Base-by-base conservation (phyloP, 2,888 invertebrate species). In the Drosophila kuntzei region DNA sequence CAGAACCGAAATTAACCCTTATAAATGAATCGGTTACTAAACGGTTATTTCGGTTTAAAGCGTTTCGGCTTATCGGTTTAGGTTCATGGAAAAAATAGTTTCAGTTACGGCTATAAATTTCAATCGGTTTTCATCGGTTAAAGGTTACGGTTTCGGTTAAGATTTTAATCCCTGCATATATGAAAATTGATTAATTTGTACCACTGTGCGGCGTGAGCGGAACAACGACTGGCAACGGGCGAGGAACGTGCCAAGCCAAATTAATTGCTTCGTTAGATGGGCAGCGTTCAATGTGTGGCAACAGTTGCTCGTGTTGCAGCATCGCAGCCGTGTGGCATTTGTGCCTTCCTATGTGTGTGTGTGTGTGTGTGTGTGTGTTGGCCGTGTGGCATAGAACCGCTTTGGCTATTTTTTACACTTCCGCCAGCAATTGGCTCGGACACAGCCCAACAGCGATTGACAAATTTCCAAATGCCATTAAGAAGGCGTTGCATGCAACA, bases 381-480 rank as follows among this genome's bases (percentile, higher is more conserved):
- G 12, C 29, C 34, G 47, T 39, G 47, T 51, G 61, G 46, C 70
- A 51, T 25, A 51, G 41, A 86, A 80, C 84, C 63, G 76, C 87
- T 87, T 79, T 78, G 50, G 72, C 67, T 47, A 83, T 71, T 76
- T 82, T 55, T 82, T 59, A 82, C 76, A 87, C 83, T 87, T 84
- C 87, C 83, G 85, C 65, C 70, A 76, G 64, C 68, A 59, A 60
- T 39, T 54, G 62, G 47, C 49, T 55, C 18, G 25, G 39, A 36
- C 36, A 39, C 63, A 60, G 76, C 76, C 83, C 80, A 83, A 74
- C 69, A 84, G 72, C 88, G 76, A 87, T 85, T 85, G 85, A 85
- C 88, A 85, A 85, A 85, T 85, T 86, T 88, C 84, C 77, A 86
- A 86, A 79, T 83, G 87, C 84, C 80, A 85, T 88, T 88, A 88